Evolutionary conservation across 2,888 invertebrate genomes (phyloP).

Genomic region (Lucinisca nassula): DNA sequence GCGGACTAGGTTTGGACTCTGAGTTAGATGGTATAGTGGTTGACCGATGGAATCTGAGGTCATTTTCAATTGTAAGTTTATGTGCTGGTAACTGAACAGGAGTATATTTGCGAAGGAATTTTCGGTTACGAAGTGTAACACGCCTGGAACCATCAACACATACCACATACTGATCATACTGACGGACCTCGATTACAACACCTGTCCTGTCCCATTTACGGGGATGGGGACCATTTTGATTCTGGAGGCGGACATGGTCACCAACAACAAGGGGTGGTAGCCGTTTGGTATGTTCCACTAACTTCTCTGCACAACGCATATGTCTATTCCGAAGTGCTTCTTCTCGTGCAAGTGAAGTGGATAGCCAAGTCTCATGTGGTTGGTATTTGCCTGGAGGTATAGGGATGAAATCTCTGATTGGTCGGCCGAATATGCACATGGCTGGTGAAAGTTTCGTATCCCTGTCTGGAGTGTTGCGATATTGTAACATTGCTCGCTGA

Average conservation of each 20-base stretch:
- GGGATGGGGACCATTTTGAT: no score
- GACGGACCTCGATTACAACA: not conserved
- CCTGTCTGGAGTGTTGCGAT: slow-evolving; percentile 74
- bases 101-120: not conserved
- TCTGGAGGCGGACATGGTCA: no score
- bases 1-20: not conserved
- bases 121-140: not conserved
- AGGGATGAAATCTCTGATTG: slow-evolving; percentile 71
- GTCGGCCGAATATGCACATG: slow-evolving; percentile 71
- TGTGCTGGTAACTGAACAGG: not conserved
- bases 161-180: not conserved
- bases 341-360: no score
- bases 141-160: not conserved
- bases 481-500: slow-evolving; percentile 72
- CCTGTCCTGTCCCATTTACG: not conserved
- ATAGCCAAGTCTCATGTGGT: no score
- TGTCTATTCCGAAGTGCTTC: no score
- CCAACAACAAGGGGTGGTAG: no score
- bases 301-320: no score
- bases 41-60: not conserved
- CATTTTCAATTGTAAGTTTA: not conserved
- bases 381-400: slow-evolving; percentile 49
- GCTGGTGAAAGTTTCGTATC: slow-evolving; percentile 74
- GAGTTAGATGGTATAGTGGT: not conserved
- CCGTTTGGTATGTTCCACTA: no score